Evolutionary conservation across 2,797 vertebrate genomes (phyloP).

Genomic region (Brachymystax lenok): DNA sequence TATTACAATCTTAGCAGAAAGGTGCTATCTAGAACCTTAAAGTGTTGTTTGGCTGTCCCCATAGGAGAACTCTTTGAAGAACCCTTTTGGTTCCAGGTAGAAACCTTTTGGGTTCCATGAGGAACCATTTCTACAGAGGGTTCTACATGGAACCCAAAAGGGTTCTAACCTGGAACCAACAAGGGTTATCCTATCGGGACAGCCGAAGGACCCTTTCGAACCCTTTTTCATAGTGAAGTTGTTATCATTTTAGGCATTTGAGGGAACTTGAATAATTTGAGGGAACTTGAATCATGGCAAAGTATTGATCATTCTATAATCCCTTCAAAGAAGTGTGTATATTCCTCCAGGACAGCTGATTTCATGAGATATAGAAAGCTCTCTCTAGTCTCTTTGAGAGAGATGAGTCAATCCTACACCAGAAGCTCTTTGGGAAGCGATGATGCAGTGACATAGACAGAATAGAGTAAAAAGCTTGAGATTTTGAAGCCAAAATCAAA

Average conservation of each 20-base stretch:
- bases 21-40: too few species aligned
- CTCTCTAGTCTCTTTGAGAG: not conserved
- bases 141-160: too few species aligned
- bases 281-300: not conserved
- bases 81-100: too few species aligned
- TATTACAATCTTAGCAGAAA: too few species aligned
- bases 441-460: not conserved
- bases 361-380: not conserved
- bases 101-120: too few species aligned
- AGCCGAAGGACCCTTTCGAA: too few species aligned
- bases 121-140: too few species aligned
- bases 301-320: not conserved
- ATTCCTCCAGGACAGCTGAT: not conserved
- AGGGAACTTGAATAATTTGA: not conserved
- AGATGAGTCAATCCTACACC: not conserved
- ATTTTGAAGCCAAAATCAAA: slow-evolving; percentile 15
- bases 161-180: too few species aligned
- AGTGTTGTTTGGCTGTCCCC: too few species aligned
- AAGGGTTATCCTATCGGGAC: too few species aligned
- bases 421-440: not conserved
- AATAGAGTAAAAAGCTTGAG: not conserved
- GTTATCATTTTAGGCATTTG: not conserved
- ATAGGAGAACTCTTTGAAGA: too few species aligned
- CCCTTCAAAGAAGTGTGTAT: not conserved
- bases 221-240: not conserved